Evolutionary conservation across 2,797 vertebrate species (phyloP).

Genomic region (Anabacerthia variegaticeps): DNA sequence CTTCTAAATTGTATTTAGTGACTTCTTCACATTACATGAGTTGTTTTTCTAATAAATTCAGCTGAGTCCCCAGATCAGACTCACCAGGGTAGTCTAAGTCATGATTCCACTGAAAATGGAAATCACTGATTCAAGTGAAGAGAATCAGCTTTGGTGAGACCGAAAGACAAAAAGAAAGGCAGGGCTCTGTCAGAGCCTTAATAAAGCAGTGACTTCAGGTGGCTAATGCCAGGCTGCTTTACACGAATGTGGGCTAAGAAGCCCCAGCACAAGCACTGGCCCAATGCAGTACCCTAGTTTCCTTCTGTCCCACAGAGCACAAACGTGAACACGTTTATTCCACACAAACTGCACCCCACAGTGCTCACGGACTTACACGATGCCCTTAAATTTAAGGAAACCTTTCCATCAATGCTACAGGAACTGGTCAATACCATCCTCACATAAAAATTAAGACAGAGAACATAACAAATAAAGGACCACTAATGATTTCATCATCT

Average conservation of each 20-base stretch:
- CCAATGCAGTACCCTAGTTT: not conserved
- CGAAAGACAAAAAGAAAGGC: not conserved
- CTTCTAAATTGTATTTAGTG: not conserved
- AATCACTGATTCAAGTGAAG: not conserved
- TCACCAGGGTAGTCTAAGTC: not conserved
- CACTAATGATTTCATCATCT: not conserved
- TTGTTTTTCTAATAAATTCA: not conserved
- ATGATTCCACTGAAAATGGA: not conserved
- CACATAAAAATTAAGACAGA: not conserved
- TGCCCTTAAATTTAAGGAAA: not conserved
- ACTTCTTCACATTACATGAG: not conserved
- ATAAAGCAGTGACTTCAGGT: not conserved
- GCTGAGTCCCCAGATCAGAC: not conserved
- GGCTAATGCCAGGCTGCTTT: not conserved
- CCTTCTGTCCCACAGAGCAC: not conserved
- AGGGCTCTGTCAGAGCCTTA: not conserved
- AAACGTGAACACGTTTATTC: not conserved
- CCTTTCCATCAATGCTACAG: not conserved
- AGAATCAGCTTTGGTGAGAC: not conserved
- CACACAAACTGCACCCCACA: not conserved
- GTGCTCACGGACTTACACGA: not conserved
- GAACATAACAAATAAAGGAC: not conserved
- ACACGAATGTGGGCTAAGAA: rapidly evolving
- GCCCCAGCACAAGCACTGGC: not conserved
- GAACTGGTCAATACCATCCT: not conserved